Evolutionary conservation across 2,113 vertebrate genomes (phyloP), one percentile per base, ranked within the genome.

Genomic region (Boulengeromyrus knoepffleri): DNA sequence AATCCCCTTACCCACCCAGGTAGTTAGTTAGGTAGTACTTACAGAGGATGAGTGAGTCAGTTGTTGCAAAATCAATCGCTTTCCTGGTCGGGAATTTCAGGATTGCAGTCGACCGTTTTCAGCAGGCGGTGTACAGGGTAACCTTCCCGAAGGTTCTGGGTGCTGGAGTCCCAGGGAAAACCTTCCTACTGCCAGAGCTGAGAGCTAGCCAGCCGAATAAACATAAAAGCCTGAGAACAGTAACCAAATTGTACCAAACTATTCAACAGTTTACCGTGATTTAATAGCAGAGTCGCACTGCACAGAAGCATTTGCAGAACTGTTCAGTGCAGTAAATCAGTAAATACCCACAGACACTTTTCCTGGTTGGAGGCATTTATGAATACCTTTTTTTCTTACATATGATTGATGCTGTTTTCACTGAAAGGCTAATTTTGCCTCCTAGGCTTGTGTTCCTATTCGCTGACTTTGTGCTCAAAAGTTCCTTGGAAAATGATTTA

Each of bases 401-500:
- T 88, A 21, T 62, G 53, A 88, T 45, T 62, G 85, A 53, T 87
- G 87, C 39, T 45, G 31, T 62, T 87, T 58, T 88, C 39, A 45
- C 8, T 45, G 13, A 66, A 58, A 12, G 21, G n/a, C 19, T 88
- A 88, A 88, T 88, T 46, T 39, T 6, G 3, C 3, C 87, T 88
- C 52, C 50, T 24, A 86, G 45, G 85, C 46, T 86, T 87, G 27
- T 52, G 53, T 88, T 58, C 56, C 87, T 88, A 7, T 66, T 88
- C 56, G 21, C 87, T 87, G 85, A n/a, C 49, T 87, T 39, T 56
- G 13, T 39, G 50, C 85, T 45, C 31, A 24, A 62, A 31, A 62
- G 36, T 58, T 52, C 39, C 53, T 36, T 5, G 39, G 53, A 27
- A 66, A 88, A 39, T 58, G 36, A 31, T 50, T 88, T 88, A 87